Conservation (phyloP, 2,113 vertebrate species). For the Alethe castanea region DNA sequence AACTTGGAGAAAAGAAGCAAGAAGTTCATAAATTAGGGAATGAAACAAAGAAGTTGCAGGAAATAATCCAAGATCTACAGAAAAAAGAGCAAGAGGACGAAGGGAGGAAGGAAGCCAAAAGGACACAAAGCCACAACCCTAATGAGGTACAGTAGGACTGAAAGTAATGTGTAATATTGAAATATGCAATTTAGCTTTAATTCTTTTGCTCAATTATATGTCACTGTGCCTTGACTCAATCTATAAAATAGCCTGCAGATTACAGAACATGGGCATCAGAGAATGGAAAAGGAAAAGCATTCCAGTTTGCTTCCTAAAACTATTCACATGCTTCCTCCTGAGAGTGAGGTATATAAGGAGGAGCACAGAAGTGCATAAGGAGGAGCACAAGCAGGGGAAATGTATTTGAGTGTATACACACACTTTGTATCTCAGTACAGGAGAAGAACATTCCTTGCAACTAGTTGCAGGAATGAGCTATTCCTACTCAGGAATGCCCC, state of each 20-base stretch:
- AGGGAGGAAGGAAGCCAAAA: conserved; percentile 25
- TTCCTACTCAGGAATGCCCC: background rate
- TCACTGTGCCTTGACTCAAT: background rate
- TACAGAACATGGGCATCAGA: background rate
- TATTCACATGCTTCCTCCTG: background rate
- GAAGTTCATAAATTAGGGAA: conserved; percentile 75
- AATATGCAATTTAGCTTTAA: background rate
- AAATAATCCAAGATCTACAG: conserved; percentile 73
- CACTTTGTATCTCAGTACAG: background rate
- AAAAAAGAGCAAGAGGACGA: conserved; percentile 61
- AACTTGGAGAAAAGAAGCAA: conserved; percentile 79
- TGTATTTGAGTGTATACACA: background rate
- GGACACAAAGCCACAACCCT: conserved; percentile 54
- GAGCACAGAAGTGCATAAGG: background rate
- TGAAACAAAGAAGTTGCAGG: conserved; percentile 80
- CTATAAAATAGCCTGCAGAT: background rate
- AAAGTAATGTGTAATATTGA: background rate
- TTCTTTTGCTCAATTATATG: background rate
- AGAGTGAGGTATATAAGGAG: background rate
- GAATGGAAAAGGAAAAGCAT: background rate
- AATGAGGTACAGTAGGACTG: conserved; percentile 65
- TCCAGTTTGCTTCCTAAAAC: background rate
- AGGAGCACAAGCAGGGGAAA: background rate
- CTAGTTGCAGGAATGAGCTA: background rate
- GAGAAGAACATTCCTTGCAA: background rate